phyloP scores from a whole-genome alignment of 2,888 invertebrate genomes.

The Diadegma fenestrale region DNA sequence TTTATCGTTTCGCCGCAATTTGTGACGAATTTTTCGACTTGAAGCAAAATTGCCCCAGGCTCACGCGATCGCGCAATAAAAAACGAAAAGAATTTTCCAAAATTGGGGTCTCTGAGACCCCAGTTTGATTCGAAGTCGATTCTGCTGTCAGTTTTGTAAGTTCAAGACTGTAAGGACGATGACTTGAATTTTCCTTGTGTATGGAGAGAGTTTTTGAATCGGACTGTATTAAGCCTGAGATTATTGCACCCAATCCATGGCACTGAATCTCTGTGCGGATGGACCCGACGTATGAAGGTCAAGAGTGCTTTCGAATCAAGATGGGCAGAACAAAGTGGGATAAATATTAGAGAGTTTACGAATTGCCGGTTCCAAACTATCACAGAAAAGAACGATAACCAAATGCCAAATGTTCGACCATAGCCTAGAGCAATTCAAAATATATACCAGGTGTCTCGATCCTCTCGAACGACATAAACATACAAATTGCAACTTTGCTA shows the following conservation, averaged over 20 bases:
- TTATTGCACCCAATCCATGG: neutral
- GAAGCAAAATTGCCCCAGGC: no score
- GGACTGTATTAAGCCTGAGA: neutral
- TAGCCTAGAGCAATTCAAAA: neutral
- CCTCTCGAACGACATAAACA: neutral
- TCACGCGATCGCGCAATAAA: no score
- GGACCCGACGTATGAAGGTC: conserved; percentile 27
- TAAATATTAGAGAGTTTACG: conserved; percentile 13
- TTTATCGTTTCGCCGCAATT: no score
- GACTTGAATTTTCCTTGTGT: neutral
- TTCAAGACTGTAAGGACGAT: neutral
- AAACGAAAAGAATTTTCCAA: no score
- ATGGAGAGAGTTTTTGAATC: neutral
- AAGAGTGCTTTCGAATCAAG: neutral
- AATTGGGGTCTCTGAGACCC: no score
- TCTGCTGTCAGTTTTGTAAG: no score
- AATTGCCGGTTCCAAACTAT: neutral
- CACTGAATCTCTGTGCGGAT: neutral
- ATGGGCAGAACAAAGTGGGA: conserved; percentile 3
- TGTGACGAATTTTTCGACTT: no score
- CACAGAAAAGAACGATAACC: conserved; percentile 8
- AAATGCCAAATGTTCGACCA: conserved; percentile 2
- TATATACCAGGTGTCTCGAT: neutral
- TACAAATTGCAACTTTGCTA: neutral
- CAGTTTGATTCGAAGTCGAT: no score